A percentile compares a stretch with the other conserved stretches of the same genome.
phyloP scores from a whole-genome alignment of 2,797 vertebrate genomes.

The Australoheros facetus region DNA sequence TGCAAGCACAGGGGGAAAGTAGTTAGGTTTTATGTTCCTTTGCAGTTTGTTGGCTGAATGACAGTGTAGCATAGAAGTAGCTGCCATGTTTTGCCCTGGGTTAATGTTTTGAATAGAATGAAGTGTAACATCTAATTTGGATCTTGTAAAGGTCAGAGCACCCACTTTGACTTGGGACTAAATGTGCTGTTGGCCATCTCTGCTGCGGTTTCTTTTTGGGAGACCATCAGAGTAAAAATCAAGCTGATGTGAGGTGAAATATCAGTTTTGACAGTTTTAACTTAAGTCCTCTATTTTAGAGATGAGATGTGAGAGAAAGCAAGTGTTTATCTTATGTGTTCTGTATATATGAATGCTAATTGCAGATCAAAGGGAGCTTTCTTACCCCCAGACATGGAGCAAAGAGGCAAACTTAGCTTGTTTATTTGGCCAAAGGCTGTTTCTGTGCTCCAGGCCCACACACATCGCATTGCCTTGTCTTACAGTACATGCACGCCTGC shows the following conservation, averaged over 20 bases:
- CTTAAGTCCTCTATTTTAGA: neutral
- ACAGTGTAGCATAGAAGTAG: constrained; percentile 22
- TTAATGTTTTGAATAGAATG: constrained; percentile 44
- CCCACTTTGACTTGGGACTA: constrained; percentile 34
- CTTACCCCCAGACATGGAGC: constrained; percentile 19
- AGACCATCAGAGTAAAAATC: neutral
- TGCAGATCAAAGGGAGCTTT: constrained; percentile 28
- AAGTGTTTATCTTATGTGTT: constrained; percentile 1
- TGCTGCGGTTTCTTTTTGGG: neutral
- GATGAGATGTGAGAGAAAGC: constrained; percentile 6
- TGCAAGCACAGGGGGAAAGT: neutral
- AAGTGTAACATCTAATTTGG: constrained; percentile 50
- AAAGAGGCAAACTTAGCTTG: constrained; percentile 33
- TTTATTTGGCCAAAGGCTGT: constrained; percentile 49
- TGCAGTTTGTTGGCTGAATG: constrained; percentile 23
- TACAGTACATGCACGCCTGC: neutral
- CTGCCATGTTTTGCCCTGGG: constrained; percentile 32
- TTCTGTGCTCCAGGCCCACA: constrained; percentile 44
- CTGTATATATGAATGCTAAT: constrained; percentile 33
- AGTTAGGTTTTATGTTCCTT: neutral
- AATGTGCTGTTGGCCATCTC: constrained; percentile 21
- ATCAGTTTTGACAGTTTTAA: constrained; percentile 12
- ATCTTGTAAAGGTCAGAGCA: constrained; percentile 54
- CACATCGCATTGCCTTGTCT: neutral
- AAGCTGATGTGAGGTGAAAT: constrained; percentile 16